These are phyloP conservation scores for Ctenicera cuprea DNA, from an alignment of 2,888 invertebrate genomes.

Conservation along the genomic window DNA sequence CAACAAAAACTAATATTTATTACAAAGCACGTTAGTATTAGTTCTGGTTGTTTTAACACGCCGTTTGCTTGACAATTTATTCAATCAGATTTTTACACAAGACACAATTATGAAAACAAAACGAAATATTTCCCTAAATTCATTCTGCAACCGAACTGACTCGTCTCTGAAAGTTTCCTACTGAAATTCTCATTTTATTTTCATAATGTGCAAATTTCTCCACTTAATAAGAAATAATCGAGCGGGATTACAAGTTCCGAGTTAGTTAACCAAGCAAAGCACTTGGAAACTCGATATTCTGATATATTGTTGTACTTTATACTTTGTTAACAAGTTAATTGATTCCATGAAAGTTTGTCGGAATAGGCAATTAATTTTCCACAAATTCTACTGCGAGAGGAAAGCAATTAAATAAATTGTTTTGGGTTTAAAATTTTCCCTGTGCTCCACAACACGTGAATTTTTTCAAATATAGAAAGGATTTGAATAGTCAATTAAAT, in stretches of 20 bases:
- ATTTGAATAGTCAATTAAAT: neutral
- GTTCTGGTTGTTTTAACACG: constrained; percentile 5
- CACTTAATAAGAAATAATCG: constrained; percentile 21
- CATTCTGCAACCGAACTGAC: neutral
- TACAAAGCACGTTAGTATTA: neutral
- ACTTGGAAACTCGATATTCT: constrained; percentile 40
- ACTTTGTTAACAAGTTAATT: constrained; percentile 42
- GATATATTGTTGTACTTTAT: constrained; percentile 42
- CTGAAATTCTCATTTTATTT: constrained; percentile 2
- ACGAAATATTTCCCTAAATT: no score
- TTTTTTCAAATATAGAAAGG: neutral
- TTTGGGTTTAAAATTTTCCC: neutral
- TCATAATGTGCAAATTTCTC: constrained; percentile 20
- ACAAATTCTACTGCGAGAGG: constrained; percentile 25
- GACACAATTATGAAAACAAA: neutral
- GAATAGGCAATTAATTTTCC: constrained; percentile 40
- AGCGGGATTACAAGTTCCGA: constrained; percentile 34
- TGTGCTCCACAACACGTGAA: neutral
- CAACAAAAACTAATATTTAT: constrained; percentile 25
- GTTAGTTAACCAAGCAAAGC: constrained; percentile 38
- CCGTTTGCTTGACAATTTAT: neutral
- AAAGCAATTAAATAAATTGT: constrained; percentile 27
- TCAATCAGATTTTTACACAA: neutral
- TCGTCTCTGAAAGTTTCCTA: neutral
- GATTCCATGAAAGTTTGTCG: constrained; percentile 34